Evolutionary conservation across 2,113 vertebrate genomes (phyloP), one percentile per base, ranked within the genome.

Genomic region (Coregonus clupeaformis): DNA sequence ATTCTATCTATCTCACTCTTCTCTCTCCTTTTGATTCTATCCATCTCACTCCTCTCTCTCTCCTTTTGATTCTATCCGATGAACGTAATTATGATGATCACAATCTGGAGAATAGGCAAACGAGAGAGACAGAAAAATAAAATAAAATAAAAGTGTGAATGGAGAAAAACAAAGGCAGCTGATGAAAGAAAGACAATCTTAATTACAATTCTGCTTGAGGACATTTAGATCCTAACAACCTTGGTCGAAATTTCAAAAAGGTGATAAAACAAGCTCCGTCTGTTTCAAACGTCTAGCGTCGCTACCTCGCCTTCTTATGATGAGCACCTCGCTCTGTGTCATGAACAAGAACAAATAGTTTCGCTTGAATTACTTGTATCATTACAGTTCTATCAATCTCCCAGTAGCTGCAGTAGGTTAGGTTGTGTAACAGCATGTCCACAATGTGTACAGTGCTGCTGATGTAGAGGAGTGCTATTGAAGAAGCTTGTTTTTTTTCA

Each of bases 191-290:
- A 75, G 78, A 66, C 84, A 85, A 90, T 90, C 87, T 89, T 92
- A 91, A 93, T 93, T 90, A 86, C 89, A 84, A 87, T 90, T 89
- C 90, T 91, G 75, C 84, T 76, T 47, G 70, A 69, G 66, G 76
- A 79, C 70, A 80, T 81, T 71, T 76, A 78, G 84, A 90, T 88
- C 72, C 76, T 42, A 71, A 80, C 78, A 82, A 84, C 78, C 79
- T 32, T 77, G 72, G 82, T 84, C 73, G 77, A 73, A 73, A 83
- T 84, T 77, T 82, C 76, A 68, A 71, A 74, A 72, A 71, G 71
- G 78, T 66, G 77, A 80, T 84, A 81, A 85, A 87, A 80, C 75
- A 72, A 77, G 9, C 30, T 16, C 65, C 7, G 76, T 45, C 78
- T 5, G 72, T 88, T 84, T 88, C 85, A 90, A 90, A 89, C 73